A percentile compares a stretch with the other conserved stretches of the same genome.
Conservation (phyloP, 2,888 invertebrate genomes). For the Eristalinus sepulchralis region DNA sequence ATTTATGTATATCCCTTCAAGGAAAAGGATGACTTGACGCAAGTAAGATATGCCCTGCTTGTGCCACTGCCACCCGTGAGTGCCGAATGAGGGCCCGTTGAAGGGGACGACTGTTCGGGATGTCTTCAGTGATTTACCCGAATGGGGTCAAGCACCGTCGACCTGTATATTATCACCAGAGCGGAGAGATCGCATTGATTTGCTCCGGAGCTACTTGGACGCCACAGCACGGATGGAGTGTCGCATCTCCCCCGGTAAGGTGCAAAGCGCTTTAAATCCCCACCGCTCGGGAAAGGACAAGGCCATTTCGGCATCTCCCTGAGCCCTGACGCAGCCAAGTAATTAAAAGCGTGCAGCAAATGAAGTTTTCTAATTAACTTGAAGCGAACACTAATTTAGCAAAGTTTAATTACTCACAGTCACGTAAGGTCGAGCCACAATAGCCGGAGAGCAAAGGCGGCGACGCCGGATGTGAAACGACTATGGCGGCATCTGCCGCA, state of each 20-base stretch:
- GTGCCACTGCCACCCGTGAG: conserved; percentile 38
- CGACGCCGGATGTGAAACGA: neutral
- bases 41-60: conserved; percentile 64
- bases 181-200: conserved; percentile 47
- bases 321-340: conserved; percentile 41
- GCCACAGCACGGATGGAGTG: neutral
- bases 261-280: conserved; percentile 3
- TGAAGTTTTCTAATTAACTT: conserved; percentile 60
- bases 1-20: conserved; percentile 70
- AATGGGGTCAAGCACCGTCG: conserved; percentile 48
- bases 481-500: conserved; percentile 9
- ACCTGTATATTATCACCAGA: conserved; percentile 64
- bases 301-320: conserved; percentile 26
- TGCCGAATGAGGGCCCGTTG: neutral
- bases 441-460: conserved; percentile 15
- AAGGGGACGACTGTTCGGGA: conserved; percentile 64
- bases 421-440: conserved; percentile 49
- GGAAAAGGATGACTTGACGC: conserved; percentile 70
- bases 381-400: conserved; percentile 48
- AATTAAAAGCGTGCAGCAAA: conserved; percentile 57
- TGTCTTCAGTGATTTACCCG: conserved; percentile 64
- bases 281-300: no score
- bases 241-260: conserved; percentile 25
- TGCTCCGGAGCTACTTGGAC: conserved; percentile 24
- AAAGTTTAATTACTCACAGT: conserved; percentile 53